Base-by-base conservation (phyloP, 1,140 invertebrate genomes). In the Caenorhabditis latens region DNA sequence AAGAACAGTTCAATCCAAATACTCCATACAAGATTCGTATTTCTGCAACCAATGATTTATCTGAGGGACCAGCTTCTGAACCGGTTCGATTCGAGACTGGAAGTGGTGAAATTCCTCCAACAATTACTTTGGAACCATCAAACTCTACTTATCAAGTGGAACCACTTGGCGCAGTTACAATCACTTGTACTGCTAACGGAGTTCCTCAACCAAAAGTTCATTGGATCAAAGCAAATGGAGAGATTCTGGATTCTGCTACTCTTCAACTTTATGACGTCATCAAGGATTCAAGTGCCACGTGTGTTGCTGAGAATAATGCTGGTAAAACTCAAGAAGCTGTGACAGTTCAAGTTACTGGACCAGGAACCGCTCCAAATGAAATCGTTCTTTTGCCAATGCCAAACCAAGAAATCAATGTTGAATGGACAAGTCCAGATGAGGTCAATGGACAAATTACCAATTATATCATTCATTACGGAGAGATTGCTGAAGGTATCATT, bases 351-450 rank as follows among this genome's bases (percentile, higher is more conserved):
- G 83, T 88, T 4, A 88, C 71, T 32, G 87, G 91, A 40, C 91
- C 91, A 19, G 91, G 91, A 32, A 90, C 91, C 32, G 89, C 91
- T 11, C 91, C 91, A 13, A 92, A 91, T 84, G 91, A 91, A 55
- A 88, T 92, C 55, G 90, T 90, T 11, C 89, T 88, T 42, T 43
- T 92, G 14, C 90, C 91, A 21, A 85, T 92, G 84, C 87, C 85
- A 24, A 88, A 90, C 50, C 89, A 92, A 86, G 87, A 86, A 61
- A 84, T 92, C 40, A 91, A 90, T 71, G 90, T 92, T 43, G 91
- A 92, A 88, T 92, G 91, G 91, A 91, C 92, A n/a, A 84, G 91
- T 24, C 92, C 92, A 43, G 92, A 92, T 82, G 90, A 90, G 21
- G 86, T 92, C 11, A 92, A 92, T 86, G 91, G 91, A 21, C 87